Base-by-base conservation (phyloP, 1,140 invertebrate genomes). In the Coelopa frigida region DNA sequence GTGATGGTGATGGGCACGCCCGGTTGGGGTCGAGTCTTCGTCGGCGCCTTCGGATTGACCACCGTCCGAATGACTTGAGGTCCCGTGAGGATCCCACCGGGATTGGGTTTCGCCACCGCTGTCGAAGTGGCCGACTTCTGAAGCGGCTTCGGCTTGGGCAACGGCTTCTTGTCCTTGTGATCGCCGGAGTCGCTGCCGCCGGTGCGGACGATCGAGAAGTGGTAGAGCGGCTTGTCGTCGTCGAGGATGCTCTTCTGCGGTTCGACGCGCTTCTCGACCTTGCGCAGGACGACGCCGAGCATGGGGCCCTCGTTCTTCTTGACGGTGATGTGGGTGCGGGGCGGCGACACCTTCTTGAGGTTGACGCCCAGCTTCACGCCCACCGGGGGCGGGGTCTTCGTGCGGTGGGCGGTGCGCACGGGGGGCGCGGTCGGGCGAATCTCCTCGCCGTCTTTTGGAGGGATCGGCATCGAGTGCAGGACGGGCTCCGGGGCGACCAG, bases 171-270 rank as follows among this genome's bases (percentile, higher is more conserved):
- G 11, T 47, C 29, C 15, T 40, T 44, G 5, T 44, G 51, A 12
- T 58, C 48, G 29, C 60, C 58, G 37, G 59, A 52, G 21, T 67
- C 61, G 50, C 63, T 68, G 42, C 57, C 31, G 21, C 55, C 61
- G 27, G 52, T 58, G 37, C 64, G 64, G 14, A 68, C 61, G 32
- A 68, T 68, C 0, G 64, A 68, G 7, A 68, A 50, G 42, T 65
- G 61, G 39, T 68, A 68, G 2, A 68, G 42, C 0, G 64, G 64
- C 6, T 68, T 62, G 32, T 68, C 64, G 32, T 68, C 64, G 17
- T 68, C 64, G n/a, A 68, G 48, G 14, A 68, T 58, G 37, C 64
- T 68, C 44, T 68, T 68, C n/a, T 63, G 58, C 2, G 58, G 64
- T 29, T 39, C 55, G 0, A 31, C 31, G 37, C 68, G 67, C 42